These are phyloP conservation scores for Tapera naevia DNA, from an alignment of 2,797 vertebrate species.

Conservation along the genomic window DNA sequence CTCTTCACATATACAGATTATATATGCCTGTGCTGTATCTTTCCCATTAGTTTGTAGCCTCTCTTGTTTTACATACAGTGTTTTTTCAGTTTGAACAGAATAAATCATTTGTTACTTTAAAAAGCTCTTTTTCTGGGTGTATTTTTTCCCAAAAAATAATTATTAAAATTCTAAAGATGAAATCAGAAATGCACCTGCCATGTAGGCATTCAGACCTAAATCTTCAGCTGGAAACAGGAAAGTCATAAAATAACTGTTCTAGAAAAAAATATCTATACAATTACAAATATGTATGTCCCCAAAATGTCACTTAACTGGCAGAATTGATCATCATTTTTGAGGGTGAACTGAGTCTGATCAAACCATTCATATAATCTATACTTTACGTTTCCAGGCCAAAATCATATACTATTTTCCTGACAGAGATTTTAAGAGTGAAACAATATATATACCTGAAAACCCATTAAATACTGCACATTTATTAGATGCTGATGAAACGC, in stretches of 20 bases:
- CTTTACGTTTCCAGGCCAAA: conserved; percentile 53
- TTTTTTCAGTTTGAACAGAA: background rate
- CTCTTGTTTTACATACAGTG: background rate
- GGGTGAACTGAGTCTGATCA: conserved; percentile 40
- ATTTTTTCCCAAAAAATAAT: background rate
- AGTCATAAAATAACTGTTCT: conserved; percentile 8
- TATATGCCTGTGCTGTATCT: background rate
- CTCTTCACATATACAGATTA: background rate
- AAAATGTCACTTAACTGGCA: conserved; percentile 59
- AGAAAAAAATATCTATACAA: conserved; percentile 32
- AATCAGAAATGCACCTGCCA: background rate
- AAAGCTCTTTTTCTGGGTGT: background rate
- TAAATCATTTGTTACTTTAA: conserved; percentile 2
- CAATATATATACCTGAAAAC: background rate
- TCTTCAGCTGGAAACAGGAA: conserved; percentile 23
- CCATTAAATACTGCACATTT: background rate
- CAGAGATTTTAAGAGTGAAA: background rate
- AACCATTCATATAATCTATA: conserved; percentile 19
- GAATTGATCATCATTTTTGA: conserved; percentile 27
- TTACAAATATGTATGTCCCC: background rate
- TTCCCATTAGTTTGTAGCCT: background rate
- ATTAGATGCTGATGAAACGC: background rate
- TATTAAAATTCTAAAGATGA: conserved; percentile 19
- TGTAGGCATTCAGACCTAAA: conserved; percentile 1
- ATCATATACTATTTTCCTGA: background rate